Conservation (phyloP, 2,113 vertebrate species). For the Hippocampus mohnikei region DNA sequence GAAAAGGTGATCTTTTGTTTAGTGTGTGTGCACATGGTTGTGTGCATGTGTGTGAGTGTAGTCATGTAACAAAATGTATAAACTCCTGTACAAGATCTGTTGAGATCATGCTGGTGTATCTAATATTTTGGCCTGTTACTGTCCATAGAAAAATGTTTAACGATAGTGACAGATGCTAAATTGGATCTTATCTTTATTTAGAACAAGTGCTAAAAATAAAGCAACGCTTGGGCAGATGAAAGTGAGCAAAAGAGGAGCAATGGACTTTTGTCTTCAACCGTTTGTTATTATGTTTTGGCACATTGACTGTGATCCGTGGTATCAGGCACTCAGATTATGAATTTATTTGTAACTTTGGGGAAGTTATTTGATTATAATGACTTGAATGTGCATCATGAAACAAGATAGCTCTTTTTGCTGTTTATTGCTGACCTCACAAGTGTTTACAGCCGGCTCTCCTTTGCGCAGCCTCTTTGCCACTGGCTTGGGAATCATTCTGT, state of each 20-base stretch:
- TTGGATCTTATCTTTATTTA: neutral
- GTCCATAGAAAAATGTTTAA: neutral
- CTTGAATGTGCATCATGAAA: neutral
- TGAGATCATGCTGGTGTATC: neutral
- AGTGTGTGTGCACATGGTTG: no score
- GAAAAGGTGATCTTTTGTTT: no score
- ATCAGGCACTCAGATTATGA: neutral
- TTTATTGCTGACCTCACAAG: constrained; percentile 67
- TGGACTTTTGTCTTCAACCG: neutral
- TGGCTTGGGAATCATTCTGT: constrained; percentile 76
- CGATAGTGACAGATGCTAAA: constrained; percentile 1
- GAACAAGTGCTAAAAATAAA: neutral
- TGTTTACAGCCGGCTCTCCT: constrained; percentile 74
- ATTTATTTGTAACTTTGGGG: neutral
- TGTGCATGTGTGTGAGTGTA: no score
- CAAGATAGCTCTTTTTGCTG: neutral
- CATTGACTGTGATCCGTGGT: neutral
- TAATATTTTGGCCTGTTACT: neutral
- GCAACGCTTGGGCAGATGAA: neutral
- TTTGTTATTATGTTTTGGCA: neutral
- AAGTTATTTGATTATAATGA: neutral
- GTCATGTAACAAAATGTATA: no score
- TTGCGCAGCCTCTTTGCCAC: constrained; percentile 74
- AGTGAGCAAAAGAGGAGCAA: neutral
- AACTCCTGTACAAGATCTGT: neutral